These are phyloP conservation scores for Galerucella pusilla DNA, from an alignment of 2,888 invertebrate genomes.

Conservation along the genomic window DNA sequence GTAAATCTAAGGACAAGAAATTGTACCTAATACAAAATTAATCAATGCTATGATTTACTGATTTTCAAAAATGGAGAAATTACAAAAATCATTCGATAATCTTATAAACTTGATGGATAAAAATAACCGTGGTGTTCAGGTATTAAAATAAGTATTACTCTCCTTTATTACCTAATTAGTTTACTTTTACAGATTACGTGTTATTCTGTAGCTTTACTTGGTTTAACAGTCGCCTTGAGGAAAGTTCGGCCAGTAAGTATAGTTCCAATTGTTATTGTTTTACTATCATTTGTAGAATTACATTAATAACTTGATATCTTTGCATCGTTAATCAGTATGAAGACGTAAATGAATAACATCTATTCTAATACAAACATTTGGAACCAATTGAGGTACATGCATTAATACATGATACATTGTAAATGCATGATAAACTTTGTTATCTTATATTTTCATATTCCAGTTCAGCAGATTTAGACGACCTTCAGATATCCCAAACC, in stretches of 20 bases:
- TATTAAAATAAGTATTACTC: conserved; percentile 44
- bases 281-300: too few species aligned
- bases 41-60: neutral
- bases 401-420: too few species aligned
- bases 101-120: conserved; percentile 60
- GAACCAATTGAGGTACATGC: too few species aligned
- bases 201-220: conserved; percentile 67
- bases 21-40: neutral
- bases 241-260: conserved; percentile 69
- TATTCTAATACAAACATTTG: too few species aligned
- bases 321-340: too few species aligned
- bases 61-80: conserved; percentile 51
- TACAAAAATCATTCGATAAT: conserved; percentile 54
- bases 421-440: neutral
- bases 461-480: conserved; percentile 64
- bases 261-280: neutral
- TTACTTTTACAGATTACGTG: conserved; percentile 64
- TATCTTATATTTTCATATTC: conserved; percentile 32
- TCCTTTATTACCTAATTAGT: conserved; percentile 32
- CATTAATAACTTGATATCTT: too few species aligned
- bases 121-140: conserved; percentile 63
- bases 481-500: conserved; percentile 63
- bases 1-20: neutral
- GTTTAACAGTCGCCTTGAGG: conserved; percentile 66
- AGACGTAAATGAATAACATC: too few species aligned